A percentile compares a stretch with the other conserved stretches of the same genome.
Conservation (phyloP, 35 echinoderm and acorn worm genomes). For the Apostichopus japonicus region DNA sequence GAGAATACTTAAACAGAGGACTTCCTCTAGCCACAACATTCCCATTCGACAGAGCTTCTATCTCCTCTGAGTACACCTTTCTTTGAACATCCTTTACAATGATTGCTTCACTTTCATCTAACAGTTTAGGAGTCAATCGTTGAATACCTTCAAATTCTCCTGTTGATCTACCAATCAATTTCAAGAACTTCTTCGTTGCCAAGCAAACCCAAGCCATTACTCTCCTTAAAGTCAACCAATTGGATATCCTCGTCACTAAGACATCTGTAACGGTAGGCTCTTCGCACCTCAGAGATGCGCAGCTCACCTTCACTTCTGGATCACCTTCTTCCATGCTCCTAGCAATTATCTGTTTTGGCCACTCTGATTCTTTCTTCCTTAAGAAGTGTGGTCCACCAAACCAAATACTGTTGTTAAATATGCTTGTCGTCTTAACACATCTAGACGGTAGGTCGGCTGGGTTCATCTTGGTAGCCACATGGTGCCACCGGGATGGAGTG, state of each 20-base stretch:
- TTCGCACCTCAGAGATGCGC: background rate
- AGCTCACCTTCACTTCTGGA: slow-evolving; percentile 31
- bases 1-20: no score
- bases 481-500: no score
- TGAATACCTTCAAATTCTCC: background rate
- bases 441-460: no score
- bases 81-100: background rate
- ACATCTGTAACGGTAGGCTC: background rate
- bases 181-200: background rate
- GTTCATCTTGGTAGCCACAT: no score
- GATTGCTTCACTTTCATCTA: background rate
- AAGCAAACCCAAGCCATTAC: slow-evolving; percentile 13
- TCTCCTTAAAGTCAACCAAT: background rate
- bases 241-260: background rate
- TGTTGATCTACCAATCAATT: background rate
- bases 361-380: slow-evolving; percentile 29
- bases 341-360: slow-evolving; percentile 33
- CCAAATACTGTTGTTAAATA: slow-evolving; percentile 5
- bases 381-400: slow-evolving; percentile 21
- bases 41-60: no score
- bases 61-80: background rate
- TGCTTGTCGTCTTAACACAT: background rate
- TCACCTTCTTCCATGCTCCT: background rate
- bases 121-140: background rate
- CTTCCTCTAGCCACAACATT: no score